Conservation (phyloP, 2,888 invertebrate species). For the Trisateles emortualis region DNA sequence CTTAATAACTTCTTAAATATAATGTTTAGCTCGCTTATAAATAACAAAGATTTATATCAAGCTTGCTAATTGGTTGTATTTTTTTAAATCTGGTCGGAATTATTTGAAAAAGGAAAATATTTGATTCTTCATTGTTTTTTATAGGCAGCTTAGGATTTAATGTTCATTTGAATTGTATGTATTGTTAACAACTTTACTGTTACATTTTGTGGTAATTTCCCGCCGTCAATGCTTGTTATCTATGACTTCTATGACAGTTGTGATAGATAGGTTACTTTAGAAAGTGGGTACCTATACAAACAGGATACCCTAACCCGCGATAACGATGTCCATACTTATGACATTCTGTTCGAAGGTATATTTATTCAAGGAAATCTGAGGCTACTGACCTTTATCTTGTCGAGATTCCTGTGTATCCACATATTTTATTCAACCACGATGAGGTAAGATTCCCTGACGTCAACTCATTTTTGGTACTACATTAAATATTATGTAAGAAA, state of each 20-base stretch:
- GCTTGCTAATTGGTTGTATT: slow-evolving; percentile 33
- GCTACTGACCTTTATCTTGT: slow-evolving; percentile 53
- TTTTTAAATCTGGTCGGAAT: slow-evolving; percentile 12
- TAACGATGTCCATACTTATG: slow-evolving; percentile 72
- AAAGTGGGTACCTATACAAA: slow-evolving; percentile 71
- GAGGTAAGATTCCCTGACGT: slow-evolving; percentile 28
- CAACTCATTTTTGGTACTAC: slow-evolving; percentile 18
- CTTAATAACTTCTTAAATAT: slow-evolving; percentile 17
- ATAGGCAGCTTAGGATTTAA: slow-evolving; percentile 3
- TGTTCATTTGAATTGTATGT: slow-evolving; percentile 7
- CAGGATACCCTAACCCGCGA: slow-evolving; percentile 74
- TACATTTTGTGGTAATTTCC: slow-evolving; percentile 40
- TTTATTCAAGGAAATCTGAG: slow-evolving; percentile 56
- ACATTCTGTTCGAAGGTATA: slow-evolving; percentile 55
- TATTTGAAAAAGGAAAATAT: slow-evolving; percentile 19
- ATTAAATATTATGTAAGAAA: slow-evolving; percentile 24
- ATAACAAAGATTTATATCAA: slow-evolving; percentile 37
- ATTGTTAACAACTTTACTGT: background rate
- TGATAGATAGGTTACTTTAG: slow-evolving; percentile 79
- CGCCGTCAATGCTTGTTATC: slow-evolving; percentile 67
- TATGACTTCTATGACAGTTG: slow-evolving; percentile 71
- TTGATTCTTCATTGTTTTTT: slow-evolving; percentile 10
- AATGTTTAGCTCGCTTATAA: slow-evolving; percentile 26
- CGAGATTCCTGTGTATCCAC: slow-evolving; percentile 37
- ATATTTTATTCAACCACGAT: slow-evolving; percentile 27